Evolutionary conservation across 2,113 vertebrate species (phyloP), one percentile per base, ranked within the genome.

Genomic region (Hassar affinis): DNA sequence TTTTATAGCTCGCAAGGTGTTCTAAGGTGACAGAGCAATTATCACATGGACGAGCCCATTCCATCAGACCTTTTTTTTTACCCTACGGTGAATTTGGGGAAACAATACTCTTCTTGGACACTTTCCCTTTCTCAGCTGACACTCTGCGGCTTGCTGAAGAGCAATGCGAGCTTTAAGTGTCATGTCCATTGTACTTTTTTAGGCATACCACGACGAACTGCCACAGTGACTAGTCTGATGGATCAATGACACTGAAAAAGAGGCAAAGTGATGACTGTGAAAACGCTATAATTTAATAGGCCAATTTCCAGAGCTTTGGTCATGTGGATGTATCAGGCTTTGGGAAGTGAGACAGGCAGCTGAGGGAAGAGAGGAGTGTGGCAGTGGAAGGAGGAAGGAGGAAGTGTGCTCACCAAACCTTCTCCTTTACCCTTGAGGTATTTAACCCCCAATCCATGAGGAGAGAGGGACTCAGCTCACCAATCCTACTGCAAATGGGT

Each of bases 201-300:
- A 92, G 91, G 89, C 93, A 92, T 88, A 88, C 90, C 88, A 92
- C 95, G 94, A 96, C 93, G 93, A 95, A 96, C 90, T 90, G 88
- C 87, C 89, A 89, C 92, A 92, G 91, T 90, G 92, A 92, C 91
- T 93, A 91, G 90, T 91, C 93, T 95, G 95, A 95, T 95, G 91
- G 93, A 91, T 93, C 86, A 91, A 2, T 11, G 49, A 90, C 88
- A 92, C 92, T 86, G 22, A 22, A 85, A n/a, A 88, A 89, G 86
- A 84, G 91, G 88, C 84, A 88, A 92, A 90, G 85, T 85, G 93
- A 90, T 84, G 87, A 91, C 87, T 87, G 80, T 72, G 92, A 91
- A 89, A 93, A 94, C 92, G 86, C 91, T 94, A 93, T 93, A 94
- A 95, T 94, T 95, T 95, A 95, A 95, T 94, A 95, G 94, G 94